Conservation (phyloP, 2,113 vertebrate genomes). For the Callionymus lyra region DNA sequence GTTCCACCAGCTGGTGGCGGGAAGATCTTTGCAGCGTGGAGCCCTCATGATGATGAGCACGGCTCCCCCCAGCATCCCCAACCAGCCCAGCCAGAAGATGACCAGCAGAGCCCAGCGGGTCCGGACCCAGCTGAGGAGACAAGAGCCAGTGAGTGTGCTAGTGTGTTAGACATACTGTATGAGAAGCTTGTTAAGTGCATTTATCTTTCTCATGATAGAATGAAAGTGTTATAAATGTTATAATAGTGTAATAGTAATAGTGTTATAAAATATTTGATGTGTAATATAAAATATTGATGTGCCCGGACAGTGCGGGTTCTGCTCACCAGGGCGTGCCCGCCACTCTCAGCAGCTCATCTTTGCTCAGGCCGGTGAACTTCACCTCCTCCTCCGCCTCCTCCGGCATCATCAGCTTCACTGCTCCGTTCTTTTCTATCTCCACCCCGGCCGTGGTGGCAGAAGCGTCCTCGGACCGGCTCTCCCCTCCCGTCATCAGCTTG, state of each 20-base stretch:
- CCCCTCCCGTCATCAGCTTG: slow-evolving; percentile 70
- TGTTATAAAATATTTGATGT: too few relatives aligned
- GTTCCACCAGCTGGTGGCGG: slow-evolving; percentile 74
- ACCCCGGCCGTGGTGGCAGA: slow-evolving; percentile 22
- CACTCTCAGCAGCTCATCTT: slow-evolving; percentile 81
- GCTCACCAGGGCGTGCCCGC: slow-evolving; percentile 73
- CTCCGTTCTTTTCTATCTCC: slow-evolving; percentile 75
- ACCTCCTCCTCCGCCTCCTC: slow-evolving; percentile 35
- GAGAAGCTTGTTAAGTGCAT: too few relatives aligned
- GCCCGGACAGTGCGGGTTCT: not conserved
- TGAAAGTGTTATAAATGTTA: too few relatives aligned
- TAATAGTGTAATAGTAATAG: too few relatives aligned
- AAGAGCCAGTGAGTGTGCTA: too few relatives aligned
- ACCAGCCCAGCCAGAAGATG: slow-evolving; percentile 85
- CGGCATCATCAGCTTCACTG: slow-evolving; percentile 66
- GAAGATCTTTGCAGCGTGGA: slow-evolving; percentile 74
- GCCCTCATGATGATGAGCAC: slow-evolving; percentile 78
- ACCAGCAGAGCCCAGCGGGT: slow-evolving; percentile 75
- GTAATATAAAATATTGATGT: too few relatives aligned
- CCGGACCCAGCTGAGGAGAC: slow-evolving; percentile 70
- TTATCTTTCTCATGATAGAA: too few relatives aligned
- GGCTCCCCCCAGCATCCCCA: slow-evolving; percentile 78
- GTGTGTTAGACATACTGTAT: too few relatives aligned
- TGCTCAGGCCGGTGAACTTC: slow-evolving; percentile 79
- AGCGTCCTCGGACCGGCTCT: slow-evolving; percentile 14